Conservation (phyloP, 2,113 vertebrate species). For the Anas platyrhynchos region DNA sequence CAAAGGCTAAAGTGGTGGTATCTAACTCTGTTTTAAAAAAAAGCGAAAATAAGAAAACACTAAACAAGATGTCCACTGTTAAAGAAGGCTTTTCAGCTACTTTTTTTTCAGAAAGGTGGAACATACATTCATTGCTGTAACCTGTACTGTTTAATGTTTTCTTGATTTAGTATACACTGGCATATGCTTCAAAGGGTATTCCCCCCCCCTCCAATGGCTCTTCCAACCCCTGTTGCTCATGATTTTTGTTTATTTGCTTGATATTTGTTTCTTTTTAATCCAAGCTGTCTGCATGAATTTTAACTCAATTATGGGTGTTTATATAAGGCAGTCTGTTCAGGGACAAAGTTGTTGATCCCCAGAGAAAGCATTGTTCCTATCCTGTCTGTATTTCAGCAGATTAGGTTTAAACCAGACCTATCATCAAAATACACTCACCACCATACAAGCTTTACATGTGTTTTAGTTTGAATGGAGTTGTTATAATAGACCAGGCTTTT, state of each 20-base stretch:
- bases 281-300: slow-evolving; percentile 60
- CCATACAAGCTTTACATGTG: slow-evolving; percentile 20
- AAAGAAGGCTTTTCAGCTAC: not conserved
- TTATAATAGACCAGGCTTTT: slow-evolving; percentile 28
- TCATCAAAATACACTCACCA: slow-evolving; percentile 41
- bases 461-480: slow-evolving; percentile 20
- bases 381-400: slow-evolving; percentile 56
- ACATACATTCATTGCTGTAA: not conserved
- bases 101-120: not conserved
- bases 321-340: slow-evolving; percentile 55
- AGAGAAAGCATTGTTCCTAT: slow-evolving; percentile 57
- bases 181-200: slow-evolving; percentile 19
- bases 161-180: not conserved
- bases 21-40: not conserved
- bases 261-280: slow-evolving; percentile 60
- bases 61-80: not conserved
- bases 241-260: slow-evolving; percentile 51
- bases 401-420: slow-evolving; percentile 63
- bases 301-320: slow-evolving; percentile 66
- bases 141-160: slow-evolving; percentile 22
- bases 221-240: slow-evolving; percentile 19
- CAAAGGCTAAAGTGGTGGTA: not conserved
- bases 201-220: not conserved
- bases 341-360: slow-evolving; percentile 64
- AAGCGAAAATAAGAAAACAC: not conserved